Conservation (phyloP, 2,797 vertebrate genomes). For the Hippopotamyrus pictus region DNA sequence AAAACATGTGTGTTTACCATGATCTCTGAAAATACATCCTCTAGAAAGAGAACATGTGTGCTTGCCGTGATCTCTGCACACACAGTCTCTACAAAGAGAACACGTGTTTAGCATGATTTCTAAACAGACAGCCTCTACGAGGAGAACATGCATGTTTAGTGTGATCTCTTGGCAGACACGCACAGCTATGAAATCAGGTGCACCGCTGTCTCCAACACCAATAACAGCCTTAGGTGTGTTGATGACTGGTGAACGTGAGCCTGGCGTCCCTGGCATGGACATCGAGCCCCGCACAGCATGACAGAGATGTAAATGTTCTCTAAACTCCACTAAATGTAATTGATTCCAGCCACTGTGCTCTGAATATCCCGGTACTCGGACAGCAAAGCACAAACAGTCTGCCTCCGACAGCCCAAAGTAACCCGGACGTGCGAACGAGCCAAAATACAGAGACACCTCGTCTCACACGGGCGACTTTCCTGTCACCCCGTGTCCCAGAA, state of each 20-base stretch:
- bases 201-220: neutral
- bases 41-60: neutral
- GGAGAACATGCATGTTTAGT: neutral
- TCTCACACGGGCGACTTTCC: slow-evolving; percentile 33
- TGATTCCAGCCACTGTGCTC: slow-evolving; percentile 58
- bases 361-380: slow-evolving; percentile 30
- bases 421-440: slow-evolving; percentile 15
- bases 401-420: neutral
- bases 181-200: neutral
- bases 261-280: neutral
- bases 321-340: slow-evolving; percentile 48
- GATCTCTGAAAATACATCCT: neutral
- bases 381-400: slow-evolving; percentile 27
- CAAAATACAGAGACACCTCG: slow-evolving; percentile 21
- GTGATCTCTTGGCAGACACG: neutral
- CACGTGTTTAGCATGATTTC: neutral
- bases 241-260: neutral
- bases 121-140: neutral
- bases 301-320: slow-evolving; percentile 36
- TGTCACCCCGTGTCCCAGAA: slow-evolving; percentile 22
- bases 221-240: neutral
- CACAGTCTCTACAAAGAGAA: neutral
- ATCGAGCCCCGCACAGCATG: neutral
- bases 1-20: neutral
- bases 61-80: neutral